These are phyloP conservation scores for Caranx ignobilis DNA, from an alignment of 2,113 vertebrate genomes.

Conservation along the genomic window DNA sequence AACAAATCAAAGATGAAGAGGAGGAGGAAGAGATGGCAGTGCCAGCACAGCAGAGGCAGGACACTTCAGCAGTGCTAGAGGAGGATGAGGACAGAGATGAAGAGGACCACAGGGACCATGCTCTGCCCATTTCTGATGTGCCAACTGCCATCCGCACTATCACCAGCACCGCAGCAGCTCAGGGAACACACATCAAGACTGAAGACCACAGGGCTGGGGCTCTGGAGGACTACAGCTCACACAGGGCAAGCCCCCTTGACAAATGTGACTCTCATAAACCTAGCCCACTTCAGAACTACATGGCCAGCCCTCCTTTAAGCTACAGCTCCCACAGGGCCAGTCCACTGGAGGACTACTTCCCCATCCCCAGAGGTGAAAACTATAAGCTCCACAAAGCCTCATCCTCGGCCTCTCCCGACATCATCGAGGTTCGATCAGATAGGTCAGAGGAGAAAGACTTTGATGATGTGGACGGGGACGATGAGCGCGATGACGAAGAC, in stretches of 20 bases:
- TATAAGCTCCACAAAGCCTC: slow-evolving; percentile 68
- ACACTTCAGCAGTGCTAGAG: slow-evolving; percentile 65
- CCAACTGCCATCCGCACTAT: slow-evolving; percentile 69
- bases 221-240: slow-evolving; percentile 68
- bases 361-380: slow-evolving; percentile 56
- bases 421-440: slow-evolving; percentile 91
- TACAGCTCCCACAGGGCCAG: slow-evolving; percentile 78
- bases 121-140: slow-evolving; percentile 58
- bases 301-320: slow-evolving; percentile 63
- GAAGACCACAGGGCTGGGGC: slow-evolving; percentile 62
- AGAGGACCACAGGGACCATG: slow-evolving; percentile 77
- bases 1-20: slow-evolving; percentile 49
- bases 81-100: slow-evolving; percentile 76
- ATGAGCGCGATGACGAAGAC: slow-evolving; percentile 89
- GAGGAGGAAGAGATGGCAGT: slow-evolving; percentile 65
- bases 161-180: slow-evolving; percentile 80
- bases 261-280: slow-evolving; percentile 51
- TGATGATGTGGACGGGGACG: slow-evolving; percentile 84
- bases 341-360: slow-evolving; percentile 72
- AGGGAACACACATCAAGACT: slow-evolving; percentile 73
- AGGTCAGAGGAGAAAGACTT: slow-evolving; percentile 88
- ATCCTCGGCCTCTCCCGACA: slow-evolving; percentile 83
- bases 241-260: slow-evolving; percentile 44
- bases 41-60: slow-evolving; percentile 63
- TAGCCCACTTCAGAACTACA: slow-evolving; percentile 60